A percentile compares a stretch with the other conserved stretches of the same genome.
phyloP scores from a whole-genome alignment of 64 coral and sea anemone species.

The Porites lutea region DNA sequence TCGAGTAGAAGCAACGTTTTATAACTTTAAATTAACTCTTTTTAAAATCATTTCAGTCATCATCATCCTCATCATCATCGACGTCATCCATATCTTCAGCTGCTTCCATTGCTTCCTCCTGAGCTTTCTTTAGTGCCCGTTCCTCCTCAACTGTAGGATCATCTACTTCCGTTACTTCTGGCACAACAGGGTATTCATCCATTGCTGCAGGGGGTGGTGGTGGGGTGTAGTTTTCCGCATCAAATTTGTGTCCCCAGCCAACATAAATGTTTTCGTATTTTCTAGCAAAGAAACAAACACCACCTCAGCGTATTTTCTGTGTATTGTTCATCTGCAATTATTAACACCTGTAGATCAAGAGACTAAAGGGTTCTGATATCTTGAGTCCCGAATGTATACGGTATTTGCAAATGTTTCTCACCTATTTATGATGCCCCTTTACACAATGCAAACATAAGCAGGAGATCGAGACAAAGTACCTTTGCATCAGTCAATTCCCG shows the following conservation, averaged over 20 bases:
- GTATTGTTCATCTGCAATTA: too few relatives aligned
- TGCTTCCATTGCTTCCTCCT: conserved; percentile 93
- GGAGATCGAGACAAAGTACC: too few relatives aligned
- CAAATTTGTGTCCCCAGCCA: conserved; percentile 96
- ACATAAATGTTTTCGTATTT: conserved; percentile 99
- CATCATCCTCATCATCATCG: conserved; percentile 97
- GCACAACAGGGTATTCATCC: conserved; percentile 85
- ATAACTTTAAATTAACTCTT: neutral
- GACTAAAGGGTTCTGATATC: too few relatives aligned
- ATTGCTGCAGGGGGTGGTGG: conserved; percentile 89
- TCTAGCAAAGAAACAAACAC: conserved; percentile 32
- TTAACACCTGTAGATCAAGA: too few relatives aligned
- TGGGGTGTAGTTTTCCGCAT: conserved; percentile 95
- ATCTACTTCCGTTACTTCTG: conserved; percentile 96
- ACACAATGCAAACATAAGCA: too few relatives aligned
- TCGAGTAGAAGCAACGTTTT: neutral
- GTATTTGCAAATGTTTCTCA: too few relatives aligned
- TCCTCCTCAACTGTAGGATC: conserved; percentile 99
- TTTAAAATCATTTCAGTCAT: conserved; percentile 55
- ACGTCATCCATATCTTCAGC: conserved; percentile 95
- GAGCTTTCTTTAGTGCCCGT: conserved; percentile 86
- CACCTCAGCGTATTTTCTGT: neutral
- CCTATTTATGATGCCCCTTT: too few relatives aligned
- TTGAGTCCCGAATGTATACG: too few relatives aligned
- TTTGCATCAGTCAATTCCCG: too few relatives aligned